These are phyloP conservation scores for Drosophila sturtevanti DNA, from an alignment of 1,140 invertebrate species.

Conservation along the genomic window DNA sequence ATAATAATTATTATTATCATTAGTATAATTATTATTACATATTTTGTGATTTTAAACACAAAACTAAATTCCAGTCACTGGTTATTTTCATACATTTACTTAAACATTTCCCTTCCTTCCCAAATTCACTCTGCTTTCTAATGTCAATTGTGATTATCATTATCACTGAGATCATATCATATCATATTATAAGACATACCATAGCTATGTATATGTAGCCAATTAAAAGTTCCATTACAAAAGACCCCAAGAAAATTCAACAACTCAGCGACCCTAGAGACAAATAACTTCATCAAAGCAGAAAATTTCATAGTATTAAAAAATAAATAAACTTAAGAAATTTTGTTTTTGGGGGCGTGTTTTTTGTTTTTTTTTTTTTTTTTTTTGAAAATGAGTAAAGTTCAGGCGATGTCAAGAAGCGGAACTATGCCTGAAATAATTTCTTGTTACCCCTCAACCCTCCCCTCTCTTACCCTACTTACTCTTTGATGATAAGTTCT, in stretches of 20 bases:
- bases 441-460: background rate
- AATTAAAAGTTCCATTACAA: conserved; percentile 61
- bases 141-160: conserved; percentile 5
- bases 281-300: conserved; percentile 69
- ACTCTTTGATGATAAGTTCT: conserved; percentile 8
- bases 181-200: background rate
- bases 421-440: conserved; percentile 18
- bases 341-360: conserved; percentile 34
- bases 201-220: conserved; percentile 6
- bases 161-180: conserved; percentile 1
- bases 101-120: background rate
- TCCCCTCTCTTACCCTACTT: background rate
- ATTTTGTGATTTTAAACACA: too few relatives aligned
- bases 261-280: conserved; percentile 51
- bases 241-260: background rate
- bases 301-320: conserved; percentile 14
- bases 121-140: background rate
- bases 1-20: too few relatives aligned
- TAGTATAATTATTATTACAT: too few relatives aligned
- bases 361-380: conserved; percentile 5
- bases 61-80: background rate
- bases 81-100: background rate
- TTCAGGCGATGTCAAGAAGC: conserved; percentile 19
- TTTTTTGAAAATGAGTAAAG: conserved; percentile 10
- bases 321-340: conserved; percentile 33